Evolutionary conservation across 2,888 invertebrate species (phyloP).

Genomic region (Beris chalybata): DNA sequence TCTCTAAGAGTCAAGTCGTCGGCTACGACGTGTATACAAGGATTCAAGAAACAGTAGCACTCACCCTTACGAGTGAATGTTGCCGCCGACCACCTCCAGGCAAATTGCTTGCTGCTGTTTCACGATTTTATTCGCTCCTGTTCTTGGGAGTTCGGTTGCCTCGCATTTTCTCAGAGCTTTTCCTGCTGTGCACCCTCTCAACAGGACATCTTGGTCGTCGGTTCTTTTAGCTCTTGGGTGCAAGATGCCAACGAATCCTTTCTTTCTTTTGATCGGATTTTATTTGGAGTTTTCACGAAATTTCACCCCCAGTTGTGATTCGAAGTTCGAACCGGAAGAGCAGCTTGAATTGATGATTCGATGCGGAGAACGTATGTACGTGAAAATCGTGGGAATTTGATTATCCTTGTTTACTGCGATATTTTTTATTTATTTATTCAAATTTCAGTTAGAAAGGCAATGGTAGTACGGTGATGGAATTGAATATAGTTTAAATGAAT

Average conservation of each 20-base stretch:
- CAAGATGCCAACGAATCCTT: not conserved
- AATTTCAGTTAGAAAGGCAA: too few species aligned
- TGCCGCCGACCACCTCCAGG: not conserved
- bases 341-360: too few species aligned
- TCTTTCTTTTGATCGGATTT: too few species aligned
- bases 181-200: constrained; percentile 33
- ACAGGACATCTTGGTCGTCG: not conserved
- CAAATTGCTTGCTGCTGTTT: constrained; percentile 3
- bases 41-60: not conserved
- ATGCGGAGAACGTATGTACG: too few species aligned
- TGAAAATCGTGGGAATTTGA: too few species aligned
- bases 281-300: too few species aligned
- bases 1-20: constrained; percentile 27
- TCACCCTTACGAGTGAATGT: constrained; percentile 3
- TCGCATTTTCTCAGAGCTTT: constrained; percentile 21
- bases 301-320: too few species aligned
- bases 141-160: constrained; percentile 21
- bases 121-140: constrained; percentile 23
- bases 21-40: constrained; percentile 8
- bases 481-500: too few species aligned
- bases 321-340: too few species aligned
- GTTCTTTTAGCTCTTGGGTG: not conserved
- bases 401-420: too few species aligned
- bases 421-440: too few species aligned
- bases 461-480: too few species aligned